Conservation (phyloP, 2,113 vertebrate species). For the Canis aureus region DNA sequence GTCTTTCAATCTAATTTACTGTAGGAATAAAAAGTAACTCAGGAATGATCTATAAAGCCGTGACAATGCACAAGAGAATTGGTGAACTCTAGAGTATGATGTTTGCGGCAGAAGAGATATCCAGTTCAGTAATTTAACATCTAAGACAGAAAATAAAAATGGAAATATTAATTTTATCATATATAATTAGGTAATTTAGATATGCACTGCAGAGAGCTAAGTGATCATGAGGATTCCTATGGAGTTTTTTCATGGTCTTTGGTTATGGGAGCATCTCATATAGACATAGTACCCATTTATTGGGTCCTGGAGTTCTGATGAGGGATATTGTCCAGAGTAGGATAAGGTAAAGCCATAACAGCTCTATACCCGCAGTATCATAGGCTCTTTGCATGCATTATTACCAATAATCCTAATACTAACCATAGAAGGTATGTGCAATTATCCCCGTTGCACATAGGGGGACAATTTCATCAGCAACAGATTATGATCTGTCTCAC, state of each 20-base stretch:
- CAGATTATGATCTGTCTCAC: not conserved
- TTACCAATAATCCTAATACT: not conserved
- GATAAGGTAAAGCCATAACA: not conserved
- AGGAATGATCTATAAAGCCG: slow-evolving; percentile 26
- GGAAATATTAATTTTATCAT: not conserved
- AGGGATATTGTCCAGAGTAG: not conserved
- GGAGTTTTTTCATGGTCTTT: not conserved
- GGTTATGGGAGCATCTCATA: not conserved
- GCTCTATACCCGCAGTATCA: not conserved
- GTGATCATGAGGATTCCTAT: not conserved
- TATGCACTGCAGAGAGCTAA: not conserved
- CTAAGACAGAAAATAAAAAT: slow-evolving; percentile 1
- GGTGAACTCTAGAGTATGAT: not conserved
- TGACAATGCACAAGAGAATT: slow-evolving; percentile 47
- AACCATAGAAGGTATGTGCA: not conserved
- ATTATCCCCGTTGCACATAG: not conserved
- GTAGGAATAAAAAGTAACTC: slow-evolving; percentile 56
- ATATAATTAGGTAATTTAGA: not conserved
- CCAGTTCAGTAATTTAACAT: not conserved
- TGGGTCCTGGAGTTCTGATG: not conserved
- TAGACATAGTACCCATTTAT: not conserved
- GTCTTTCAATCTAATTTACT: slow-evolving; percentile 75
- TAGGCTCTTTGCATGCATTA: not conserved
- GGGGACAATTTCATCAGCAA: not conserved
- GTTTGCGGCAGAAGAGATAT: not conserved